Evolutionary conservation across 30 jellyfish, hydroid and myxozoan genomes (phyloP).

Genomic region (Morbakka virulenta): DNA sequence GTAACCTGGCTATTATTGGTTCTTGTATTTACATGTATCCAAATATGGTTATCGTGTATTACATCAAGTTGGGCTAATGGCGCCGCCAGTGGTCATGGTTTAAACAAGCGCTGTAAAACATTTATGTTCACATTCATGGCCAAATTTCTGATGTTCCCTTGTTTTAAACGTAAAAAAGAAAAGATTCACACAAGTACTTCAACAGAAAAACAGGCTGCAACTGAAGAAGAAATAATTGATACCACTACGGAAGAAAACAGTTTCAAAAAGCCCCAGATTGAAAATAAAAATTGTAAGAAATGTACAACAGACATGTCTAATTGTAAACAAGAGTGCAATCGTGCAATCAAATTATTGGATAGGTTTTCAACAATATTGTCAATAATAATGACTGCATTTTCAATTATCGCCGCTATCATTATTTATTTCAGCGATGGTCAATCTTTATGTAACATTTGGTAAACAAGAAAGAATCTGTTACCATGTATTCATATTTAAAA

Average conservation of each 20-base stretch:
- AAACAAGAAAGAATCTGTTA: too few relatives aligned
- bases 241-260: not conserved
- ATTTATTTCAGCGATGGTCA: too few relatives aligned
- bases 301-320: not conserved
- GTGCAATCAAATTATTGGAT: not conserved
- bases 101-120: not conserved
- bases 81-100: not conserved
- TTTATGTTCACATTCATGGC: not conserved
- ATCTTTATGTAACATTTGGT: too few relatives aligned
- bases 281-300: too few relatives aligned
- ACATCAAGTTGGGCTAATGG: not conserved
- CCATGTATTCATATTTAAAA: too few relatives aligned
- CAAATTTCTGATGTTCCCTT: not conserved
- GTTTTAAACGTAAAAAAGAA: not conserved
- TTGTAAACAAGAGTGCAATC: not conserved
- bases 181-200: not conserved
- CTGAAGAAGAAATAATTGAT: not conserved
- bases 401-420: too few relatives aligned
- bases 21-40: not conserved
- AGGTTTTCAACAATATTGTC: too few relatives aligned
- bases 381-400: too few relatives aligned
- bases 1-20: not conserved
- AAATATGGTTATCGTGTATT: not conserved
- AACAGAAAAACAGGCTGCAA: not conserved
- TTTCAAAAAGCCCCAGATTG: too few relatives aligned